A percentile compares a stretch with the other conserved stretches of the same genome.
Evolutionary conservation across 2,797 vertebrate genomes (phyloP).

Genomic region (Trematomus bernacchii): DNA sequence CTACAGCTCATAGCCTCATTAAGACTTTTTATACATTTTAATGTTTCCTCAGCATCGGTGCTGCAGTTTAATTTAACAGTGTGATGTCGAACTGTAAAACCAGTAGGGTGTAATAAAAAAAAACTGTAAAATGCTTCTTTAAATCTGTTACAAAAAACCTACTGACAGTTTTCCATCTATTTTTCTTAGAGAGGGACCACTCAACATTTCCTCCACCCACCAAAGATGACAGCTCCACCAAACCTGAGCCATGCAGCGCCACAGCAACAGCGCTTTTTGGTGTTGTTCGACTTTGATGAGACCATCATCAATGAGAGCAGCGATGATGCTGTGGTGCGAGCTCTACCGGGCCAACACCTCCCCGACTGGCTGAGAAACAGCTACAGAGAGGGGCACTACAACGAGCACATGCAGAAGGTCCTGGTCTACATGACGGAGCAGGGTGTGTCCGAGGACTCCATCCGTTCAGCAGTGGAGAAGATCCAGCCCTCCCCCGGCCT

Average conservation of each 20-base stretch:
- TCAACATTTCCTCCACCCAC: background rate
- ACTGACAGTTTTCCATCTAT: constrained; percentile 13
- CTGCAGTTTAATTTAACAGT: constrained; percentile 24
- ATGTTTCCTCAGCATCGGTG: constrained; percentile 11
- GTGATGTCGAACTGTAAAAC: constrained; percentile 26
- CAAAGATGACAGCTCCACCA: constrained; percentile 75
- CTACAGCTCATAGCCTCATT: constrained; percentile 27
- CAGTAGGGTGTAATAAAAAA: constrained; percentile 1
- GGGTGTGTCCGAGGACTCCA: constrained; percentile 84
- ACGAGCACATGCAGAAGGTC: constrained; percentile 90
- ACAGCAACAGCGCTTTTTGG: constrained; percentile 83
- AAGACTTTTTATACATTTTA: constrained; percentile 33
- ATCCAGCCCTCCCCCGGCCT: constrained; percentile 90
- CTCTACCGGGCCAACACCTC: constrained; percentile 85
- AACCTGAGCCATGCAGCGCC: background rate
- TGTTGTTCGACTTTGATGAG: constrained; percentile 95
- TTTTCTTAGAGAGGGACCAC: constrained; percentile 48
- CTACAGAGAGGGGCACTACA: constrained; percentile 88
- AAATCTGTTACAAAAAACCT: constrained; percentile 7
- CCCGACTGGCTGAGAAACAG: constrained; percentile 86
- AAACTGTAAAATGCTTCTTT: background rate
- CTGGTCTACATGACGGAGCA: constrained; percentile 90
- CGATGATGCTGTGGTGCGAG: constrained; percentile 88
- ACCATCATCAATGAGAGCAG: constrained; percentile 93
- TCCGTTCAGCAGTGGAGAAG: constrained; percentile 84